Evolutionary conservation across 2,888 invertebrate genomes (phyloP).

Genomic region (Meiosimyza platycephala): DNA sequence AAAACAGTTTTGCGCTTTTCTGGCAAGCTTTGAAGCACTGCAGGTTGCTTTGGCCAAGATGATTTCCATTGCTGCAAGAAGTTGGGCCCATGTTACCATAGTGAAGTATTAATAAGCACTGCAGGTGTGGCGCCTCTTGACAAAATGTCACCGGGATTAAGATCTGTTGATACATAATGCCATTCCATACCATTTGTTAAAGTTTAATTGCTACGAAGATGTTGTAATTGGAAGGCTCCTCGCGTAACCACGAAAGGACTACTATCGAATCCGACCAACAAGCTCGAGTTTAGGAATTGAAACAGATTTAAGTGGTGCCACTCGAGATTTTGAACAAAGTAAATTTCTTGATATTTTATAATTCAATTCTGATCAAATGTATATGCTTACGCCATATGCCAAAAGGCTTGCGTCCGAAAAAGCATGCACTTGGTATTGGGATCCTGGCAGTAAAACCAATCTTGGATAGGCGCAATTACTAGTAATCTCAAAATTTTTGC

Average conservation of each 20-base stretch:
- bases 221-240: slow-evolving; percentile 37
- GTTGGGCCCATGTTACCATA: slow-evolving; percentile 30
- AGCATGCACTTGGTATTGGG: slow-evolving; percentile 36
- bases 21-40: background rate
- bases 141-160: slow-evolving; percentile 34
- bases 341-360: slow-evolving; percentile 3
- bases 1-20: slow-evolving; percentile 3
- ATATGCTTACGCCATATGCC: slow-evolving; percentile 32
- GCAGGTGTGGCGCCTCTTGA: slow-evolving; percentile 38
- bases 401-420: slow-evolving; percentile 33
- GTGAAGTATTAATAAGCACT: slow-evolving; percentile 29
- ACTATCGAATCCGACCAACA: slow-evolving; percentile 41
- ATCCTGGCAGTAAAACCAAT: no score
- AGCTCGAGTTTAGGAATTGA: slow-evolving; percentile 28
- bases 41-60: background rate
- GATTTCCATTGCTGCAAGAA: background rate
- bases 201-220: slow-evolving; percentile 32
- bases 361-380: slow-evolving; percentile 27
- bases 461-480: no score
- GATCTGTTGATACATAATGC: slow-evolving; percentile 35
- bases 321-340: slow-evolving; percentile 38
- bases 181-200: slow-evolving; percentile 37
- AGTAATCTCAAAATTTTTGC: no score
- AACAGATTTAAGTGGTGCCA: slow-evolving; percentile 30
- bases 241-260: slow-evolving; percentile 34